phyloP scores from a whole-genome alignment of 2,888 invertebrate genomes.

The Congeria kusceri region DNA sequence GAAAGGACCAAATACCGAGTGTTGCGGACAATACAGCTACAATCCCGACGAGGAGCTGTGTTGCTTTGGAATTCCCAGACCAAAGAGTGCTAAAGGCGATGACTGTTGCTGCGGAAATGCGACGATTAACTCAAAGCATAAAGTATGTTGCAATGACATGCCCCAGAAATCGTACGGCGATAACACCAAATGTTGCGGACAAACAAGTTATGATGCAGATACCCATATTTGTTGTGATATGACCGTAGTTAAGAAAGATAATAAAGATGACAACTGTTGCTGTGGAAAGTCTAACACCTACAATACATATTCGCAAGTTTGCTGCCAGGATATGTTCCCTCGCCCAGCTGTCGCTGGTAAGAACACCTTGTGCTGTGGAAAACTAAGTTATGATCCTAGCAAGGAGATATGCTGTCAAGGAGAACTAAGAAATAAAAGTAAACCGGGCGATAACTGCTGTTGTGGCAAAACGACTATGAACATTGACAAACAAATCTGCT shows the following conservation, averaged over 20 bases:
- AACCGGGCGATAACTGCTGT: conserved; percentile 33
- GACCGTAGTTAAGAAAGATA: conserved; percentile 11
- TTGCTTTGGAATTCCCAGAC: conserved; percentile 22
- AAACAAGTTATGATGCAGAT: conserved; percentile 28
- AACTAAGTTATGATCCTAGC: conserved; percentile 42
- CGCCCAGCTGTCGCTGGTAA: conserved; percentile 25
- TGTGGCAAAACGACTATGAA: conserved; percentile 36
- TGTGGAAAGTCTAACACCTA: conserved; percentile 35
- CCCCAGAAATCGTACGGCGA: conserved; percentile 24
- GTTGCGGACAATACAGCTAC: conserved; percentile 29
- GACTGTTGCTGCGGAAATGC: conserved; percentile 38
- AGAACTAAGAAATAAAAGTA: background rate
- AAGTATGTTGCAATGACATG: conserved; percentile 35
- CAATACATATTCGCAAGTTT: conserved; percentile 21
- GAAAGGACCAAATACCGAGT: conserved; percentile 17
- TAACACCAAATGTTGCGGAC: conserved; percentile 43
- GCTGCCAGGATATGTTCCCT: conserved; percentile 33
- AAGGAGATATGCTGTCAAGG: conserved; percentile 8
- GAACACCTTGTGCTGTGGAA: conserved; percentile 41
- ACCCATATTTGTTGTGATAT: conserved; percentile 27
- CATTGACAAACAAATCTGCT: conserved; percentile 28
- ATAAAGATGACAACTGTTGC: conserved; percentile 31
- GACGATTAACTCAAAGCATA: conserved; percentile 22
- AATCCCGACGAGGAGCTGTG: conserved; percentile 30
- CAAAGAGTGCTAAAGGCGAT: conserved; percentile 1